Evolutionary conservation across 2,797 vertebrate species (phyloP), one percentile per base, ranked within the genome.

Genomic region (Periophthalmus magnuspinnatus): DNA sequence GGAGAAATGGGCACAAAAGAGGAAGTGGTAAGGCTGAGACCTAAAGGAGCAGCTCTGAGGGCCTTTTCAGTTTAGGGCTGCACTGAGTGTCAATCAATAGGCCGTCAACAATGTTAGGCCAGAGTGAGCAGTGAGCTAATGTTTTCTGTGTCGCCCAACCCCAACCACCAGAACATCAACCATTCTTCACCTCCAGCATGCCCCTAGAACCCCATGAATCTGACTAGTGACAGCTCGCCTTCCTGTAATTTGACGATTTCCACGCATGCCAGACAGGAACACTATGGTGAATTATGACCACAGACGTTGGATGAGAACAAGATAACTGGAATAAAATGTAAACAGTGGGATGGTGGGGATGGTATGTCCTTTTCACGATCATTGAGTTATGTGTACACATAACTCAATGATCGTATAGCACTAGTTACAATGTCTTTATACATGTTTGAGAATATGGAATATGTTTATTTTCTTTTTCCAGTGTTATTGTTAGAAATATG

Each of bases 161-260:
- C 79, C 87, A 77, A 80, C 72, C 33, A 50, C 68, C 67, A 64
- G 65, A 74, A 76, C 78, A 74, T 66, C 77, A 83, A 76, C 61
- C 67, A 74, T 82, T 79, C 80, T 77, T 81, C 84, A 89, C 85
- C 80, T 83, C 83, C 78, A 82, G 76, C 79, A 77, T 80, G 73
- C 83, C 85, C 13, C 84, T 82, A 84, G 85, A 88, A 88, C 87
- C 88, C 81, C 89, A 90, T 91, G 89, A 89, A 90, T 91, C 88
- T 88, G 81, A 82, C 84, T 80, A 82, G 85, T 90, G 84, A 92
- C 90, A 91, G 91, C 86, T 88, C 84, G 84, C 82, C 89, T 69
- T 93, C 90, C 91, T 88, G 80, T 93, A 90, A 91, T 94, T 94
- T 91, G 89, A 89, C 89, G 89, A 95, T 94, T 95, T 94, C 88